Base-by-base conservation (phyloP, 2,888 invertebrate species). In the Drosophila anceps region DNA sequence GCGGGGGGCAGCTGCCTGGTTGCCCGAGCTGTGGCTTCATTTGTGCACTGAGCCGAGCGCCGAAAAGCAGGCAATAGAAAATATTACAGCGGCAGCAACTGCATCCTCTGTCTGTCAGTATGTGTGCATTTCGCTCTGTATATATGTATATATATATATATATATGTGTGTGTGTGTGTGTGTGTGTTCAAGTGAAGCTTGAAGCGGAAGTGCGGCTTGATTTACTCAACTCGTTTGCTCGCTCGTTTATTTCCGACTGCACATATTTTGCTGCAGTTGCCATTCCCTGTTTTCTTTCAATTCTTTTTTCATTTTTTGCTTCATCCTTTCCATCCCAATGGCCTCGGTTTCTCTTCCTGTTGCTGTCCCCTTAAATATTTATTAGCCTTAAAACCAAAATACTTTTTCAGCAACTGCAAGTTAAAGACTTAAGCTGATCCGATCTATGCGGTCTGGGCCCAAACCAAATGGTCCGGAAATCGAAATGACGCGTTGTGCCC, bases 221-320 rank as follows among this genome's bases (percentile, higher is more conserved):
- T 89, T 89, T 89, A 85, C 85, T 84, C 87, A 87, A 84, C 87
- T 89, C 84, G 87, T 87, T 85, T 84, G 88, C 80, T 84, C 75
- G 78, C 83, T 81, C 87, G 81, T 86, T 86, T 79, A 74, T 84
- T 87, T 78, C 74, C 78, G 72, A 69, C 82, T 74, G 81, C 76
- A 86, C 86, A 86, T 83, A 82, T 86, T 81, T 86, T 69, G 48
- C 55, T 54, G 54, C 57, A 59, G 44, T 68, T 75, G 37, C 50
- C 41, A 24, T 37, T 48, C 27, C 24, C 53, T 9, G 7, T 20
- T 31, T 33, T 8, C 33, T 20, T 50, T 33, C 18, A 4, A 41
- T 9, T 39, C 31, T 27, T 13, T 24, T 24, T 13, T 15, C 15
- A 10, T 18, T 27, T 13, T 27, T n/a, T 13, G 18, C 8, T 15